A percentile compares a stretch with the other conserved stretches of the same genome.
phyloP scores from a whole-genome alignment of 1,140 invertebrate genomes.

The Protaetia brevitarsis region DNA sequence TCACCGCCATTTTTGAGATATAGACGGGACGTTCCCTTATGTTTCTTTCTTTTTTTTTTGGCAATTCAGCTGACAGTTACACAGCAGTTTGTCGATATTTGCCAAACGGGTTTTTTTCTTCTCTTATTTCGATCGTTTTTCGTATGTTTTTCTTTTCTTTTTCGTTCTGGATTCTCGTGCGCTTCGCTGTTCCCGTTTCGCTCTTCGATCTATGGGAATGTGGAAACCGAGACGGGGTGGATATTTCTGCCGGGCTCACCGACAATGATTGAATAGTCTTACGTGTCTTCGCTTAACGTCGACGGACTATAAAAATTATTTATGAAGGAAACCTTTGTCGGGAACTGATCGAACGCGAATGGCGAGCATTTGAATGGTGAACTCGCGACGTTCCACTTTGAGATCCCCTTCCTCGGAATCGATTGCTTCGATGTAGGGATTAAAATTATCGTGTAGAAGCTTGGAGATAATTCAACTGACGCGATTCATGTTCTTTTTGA shows the following conservation, averaged over 20 bases:
- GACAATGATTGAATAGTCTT: slow-evolving; percentile 15
- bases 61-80: slow-evolving; percentile 15
- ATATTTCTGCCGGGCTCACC: neutral
- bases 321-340: slow-evolving; percentile 13
- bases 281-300: neutral
- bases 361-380: neutral
- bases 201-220: no score
- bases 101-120: neutral
- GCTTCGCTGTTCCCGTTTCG: neutral
- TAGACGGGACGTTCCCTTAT: neutral
- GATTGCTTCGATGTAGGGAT: no score
- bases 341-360: slow-evolving; percentile 2
- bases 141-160: neutral
- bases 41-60: neutral
- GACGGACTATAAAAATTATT: slow-evolving; percentile 17
- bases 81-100: slow-evolving; percentile 18
- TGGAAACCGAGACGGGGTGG: neutral
- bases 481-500: neutral
- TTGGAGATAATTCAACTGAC: no score
- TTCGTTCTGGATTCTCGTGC: neutral
- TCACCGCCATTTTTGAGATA: slow-evolving; percentile 1
- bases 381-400: neutral
- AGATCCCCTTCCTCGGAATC: neutral
- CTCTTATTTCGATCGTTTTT: neutral
- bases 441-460: no score